Evolutionary conservation across 1,140 invertebrate species (phyloP).

Genomic region (Lasaia peninsularis): DNA sequence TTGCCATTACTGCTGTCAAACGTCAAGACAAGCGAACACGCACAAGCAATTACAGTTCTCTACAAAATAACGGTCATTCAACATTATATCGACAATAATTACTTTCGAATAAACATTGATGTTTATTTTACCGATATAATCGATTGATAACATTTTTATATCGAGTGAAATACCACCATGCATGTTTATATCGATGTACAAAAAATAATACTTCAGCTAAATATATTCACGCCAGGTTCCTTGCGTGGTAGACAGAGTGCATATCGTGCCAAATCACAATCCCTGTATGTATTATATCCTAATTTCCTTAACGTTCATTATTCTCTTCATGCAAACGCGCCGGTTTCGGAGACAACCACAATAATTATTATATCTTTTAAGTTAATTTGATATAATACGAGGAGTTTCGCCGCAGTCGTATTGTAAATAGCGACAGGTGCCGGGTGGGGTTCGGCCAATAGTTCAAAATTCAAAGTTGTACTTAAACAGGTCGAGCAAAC

Average conservation of each 20-base stretch:
- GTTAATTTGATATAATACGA: slow-evolving; percentile 12
- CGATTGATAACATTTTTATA: neutral
- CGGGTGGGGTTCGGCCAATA: slow-evolving; percentile 46
- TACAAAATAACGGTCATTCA: slow-evolving; percentile 17
- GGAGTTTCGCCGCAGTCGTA: neutral
- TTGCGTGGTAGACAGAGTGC: too few relatives aligned
- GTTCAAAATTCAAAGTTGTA: slow-evolving; percentile 70
- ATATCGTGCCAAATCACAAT: too few relatives aligned
- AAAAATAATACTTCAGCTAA: neutral
- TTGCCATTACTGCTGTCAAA: slow-evolving; percentile 53
- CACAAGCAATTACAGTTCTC: slow-evolving; percentile 33
- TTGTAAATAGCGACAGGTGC: slow-evolving; percentile 65
- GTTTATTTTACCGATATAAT: slow-evolving; percentile 5
- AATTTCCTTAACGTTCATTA: too few relatives aligned
- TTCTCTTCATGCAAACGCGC: too few relatives aligned
- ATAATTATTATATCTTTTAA: too few relatives aligned
- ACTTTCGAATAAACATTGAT: neutral
- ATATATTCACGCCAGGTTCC: too few relatives aligned
- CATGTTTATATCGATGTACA: neutral
- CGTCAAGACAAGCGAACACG: slow-evolving; percentile 59
- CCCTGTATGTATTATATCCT: too few relatives aligned
- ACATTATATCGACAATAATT: neutral
- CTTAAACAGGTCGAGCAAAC: slow-evolving; percentile 59
- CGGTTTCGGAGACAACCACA: too few relatives aligned
- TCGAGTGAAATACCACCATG: neutral